Percentiles rank a stretch among this genome's conserved stretches.
Conservation (phyloP, 2,797 vertebrate genomes). For the Darevskia nairensis region DNA sequence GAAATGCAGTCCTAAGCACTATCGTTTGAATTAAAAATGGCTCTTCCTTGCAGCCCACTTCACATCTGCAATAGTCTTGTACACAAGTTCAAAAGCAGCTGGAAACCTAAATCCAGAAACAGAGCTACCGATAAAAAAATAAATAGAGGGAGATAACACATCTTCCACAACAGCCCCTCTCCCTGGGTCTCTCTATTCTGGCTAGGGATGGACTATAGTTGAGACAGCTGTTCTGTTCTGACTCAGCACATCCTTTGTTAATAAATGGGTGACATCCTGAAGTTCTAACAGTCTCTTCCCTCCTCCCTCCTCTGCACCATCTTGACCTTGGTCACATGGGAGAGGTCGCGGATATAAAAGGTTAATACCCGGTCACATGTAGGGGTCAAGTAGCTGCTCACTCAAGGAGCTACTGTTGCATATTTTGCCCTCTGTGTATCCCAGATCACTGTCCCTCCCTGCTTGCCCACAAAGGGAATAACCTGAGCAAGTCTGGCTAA, state of each 20-base stretch:
- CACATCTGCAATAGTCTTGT: background rate
- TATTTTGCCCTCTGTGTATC: background rate
- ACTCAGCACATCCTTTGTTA: too few species aligned
- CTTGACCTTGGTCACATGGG: background rate
- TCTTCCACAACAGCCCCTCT: too few species aligned
- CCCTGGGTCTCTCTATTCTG: too few species aligned
- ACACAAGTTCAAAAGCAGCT: background rate
- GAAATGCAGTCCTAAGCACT: background rate
- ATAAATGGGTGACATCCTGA: too few species aligned
- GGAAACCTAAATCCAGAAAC: too few species aligned
- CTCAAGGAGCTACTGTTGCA: background rate
- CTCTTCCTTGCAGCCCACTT: background rate
- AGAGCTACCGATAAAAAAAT: too few species aligned
- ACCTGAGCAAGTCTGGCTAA: background rate
- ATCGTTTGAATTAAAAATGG: background rate
- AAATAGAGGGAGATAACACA: too few species aligned
- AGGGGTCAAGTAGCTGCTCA: background rate
- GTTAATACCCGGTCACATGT: constrained; percentile 7
- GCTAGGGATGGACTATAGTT: too few species aligned
- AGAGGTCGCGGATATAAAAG: background rate
- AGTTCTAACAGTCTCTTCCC: too few species aligned
- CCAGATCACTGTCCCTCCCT: background rate
- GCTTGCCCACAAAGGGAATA: background rate
- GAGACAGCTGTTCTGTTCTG: too few species aligned
- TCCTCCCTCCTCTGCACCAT: too few species aligned